Conservation (phyloP, 2,888 invertebrate species). For the Ptychoptera albimana region DNA sequence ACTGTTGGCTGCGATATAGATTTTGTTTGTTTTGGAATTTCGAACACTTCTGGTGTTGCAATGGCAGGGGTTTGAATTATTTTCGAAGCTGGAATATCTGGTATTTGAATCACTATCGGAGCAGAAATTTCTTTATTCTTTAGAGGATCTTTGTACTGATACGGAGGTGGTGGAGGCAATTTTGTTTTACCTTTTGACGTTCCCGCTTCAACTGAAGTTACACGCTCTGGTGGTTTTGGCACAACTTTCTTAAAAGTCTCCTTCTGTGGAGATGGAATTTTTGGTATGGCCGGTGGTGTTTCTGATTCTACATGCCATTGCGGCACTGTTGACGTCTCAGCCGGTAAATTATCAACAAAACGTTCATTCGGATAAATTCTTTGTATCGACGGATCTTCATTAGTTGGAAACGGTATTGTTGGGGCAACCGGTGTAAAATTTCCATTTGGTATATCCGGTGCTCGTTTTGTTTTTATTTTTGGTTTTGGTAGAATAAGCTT, state of each 20-base stretch:
- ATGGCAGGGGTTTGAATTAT: too few species aligned
- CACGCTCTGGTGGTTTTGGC: neutral
- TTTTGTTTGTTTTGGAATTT: neutral
- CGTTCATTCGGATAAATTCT: too few species aligned
- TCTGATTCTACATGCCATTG: neutral
- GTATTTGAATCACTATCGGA: too few species aligned
- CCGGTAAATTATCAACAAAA: neutral
- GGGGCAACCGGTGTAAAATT: neutral
- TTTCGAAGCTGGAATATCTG: neutral
- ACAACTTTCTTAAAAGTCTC: conserved; percentile 4
- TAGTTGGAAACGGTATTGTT: conserved; percentile 1
- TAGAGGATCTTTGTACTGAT: too few species aligned
- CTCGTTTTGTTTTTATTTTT: neutral
- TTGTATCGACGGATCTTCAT: neutral
- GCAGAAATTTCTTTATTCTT: too few species aligned
- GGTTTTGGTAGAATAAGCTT: neutral
- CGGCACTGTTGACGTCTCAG: neutral
- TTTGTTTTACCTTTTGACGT: neutral
- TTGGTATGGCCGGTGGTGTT: conserved; percentile 11
- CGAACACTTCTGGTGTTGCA: conserved; percentile 1
- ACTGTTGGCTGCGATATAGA: neutral
- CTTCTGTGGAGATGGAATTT: too few species aligned
- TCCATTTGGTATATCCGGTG: neutral
- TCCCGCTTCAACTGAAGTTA: neutral
- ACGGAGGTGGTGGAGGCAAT: too few species aligned